Evolutionary conservation across 1,140 invertebrate species (phyloP), one percentile per base, ranked within the genome.

Genomic region (Metaphire vulgaris): DNA sequence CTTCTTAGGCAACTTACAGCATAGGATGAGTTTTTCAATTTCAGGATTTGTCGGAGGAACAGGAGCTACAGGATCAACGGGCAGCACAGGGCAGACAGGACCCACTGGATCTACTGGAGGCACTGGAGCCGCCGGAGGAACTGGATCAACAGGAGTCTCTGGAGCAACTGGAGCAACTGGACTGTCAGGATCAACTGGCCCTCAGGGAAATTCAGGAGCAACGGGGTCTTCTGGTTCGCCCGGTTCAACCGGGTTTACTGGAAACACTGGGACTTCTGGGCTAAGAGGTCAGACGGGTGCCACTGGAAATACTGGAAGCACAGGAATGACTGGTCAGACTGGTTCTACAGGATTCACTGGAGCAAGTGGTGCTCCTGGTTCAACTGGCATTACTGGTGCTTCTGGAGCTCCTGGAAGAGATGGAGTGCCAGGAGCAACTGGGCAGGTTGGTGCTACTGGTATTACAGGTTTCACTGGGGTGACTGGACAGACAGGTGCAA

Each of bases 111-210:
- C 21, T 15, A 33, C 12, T 34, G 72, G 72, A 33, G 12, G 15
- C 28, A 33, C 41, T 12, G 72, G 72, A 41, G 29, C 69, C 14
- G n/a, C 92, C 91, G 92, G 92, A 29, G 89, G 91, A 30, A 86
- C 90, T 32, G 32, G 65, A 70, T 31, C 1, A 1, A 34, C 65
- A 1, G 92, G 93, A 73, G 88, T 91, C 2, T 86, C 92, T 80
- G 92, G 93, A 65, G 92, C 94, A 87, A 85, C 92, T 82, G 93
- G 93, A n/a, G 87, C 92, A 74, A 92, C 93, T 87, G 93, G 92
- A 15, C 88, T 91, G 12, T 87, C 91, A 2, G 92, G 92, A 1
- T 88, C 91, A 28, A 89, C 90, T 6, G 92, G 78, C 77, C 74
- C 73, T 72, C 56, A 80, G 79, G 81, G 92, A 28, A 85, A 91